Evolutionary conservation across 92 coral and sea anemone genomes (phyloP).

Genomic region (Phenganax stokvisi): DNA sequence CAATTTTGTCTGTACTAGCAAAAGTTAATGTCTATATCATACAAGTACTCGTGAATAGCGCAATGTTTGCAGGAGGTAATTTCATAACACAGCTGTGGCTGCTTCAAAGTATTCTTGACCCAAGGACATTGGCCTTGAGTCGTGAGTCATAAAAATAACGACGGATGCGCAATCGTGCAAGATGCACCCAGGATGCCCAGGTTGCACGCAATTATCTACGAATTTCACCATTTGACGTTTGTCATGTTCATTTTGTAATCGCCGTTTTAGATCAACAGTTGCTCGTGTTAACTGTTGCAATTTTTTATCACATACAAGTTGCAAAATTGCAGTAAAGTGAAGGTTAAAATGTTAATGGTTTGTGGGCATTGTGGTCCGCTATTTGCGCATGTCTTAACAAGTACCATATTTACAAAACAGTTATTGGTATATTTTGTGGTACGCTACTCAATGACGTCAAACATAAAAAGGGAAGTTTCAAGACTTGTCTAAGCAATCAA

Average conservation of each 20-base stretch:
- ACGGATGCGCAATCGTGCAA: neutral
- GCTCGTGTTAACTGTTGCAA: constrained; percentile 35
- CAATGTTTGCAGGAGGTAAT: constrained; percentile 28
- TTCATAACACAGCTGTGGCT: constrained; percentile 41
- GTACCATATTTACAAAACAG: constrained; percentile 19
- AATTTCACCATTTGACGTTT: constrained; percentile 39
- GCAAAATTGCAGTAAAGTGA: neutral
- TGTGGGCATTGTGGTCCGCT: neutral
- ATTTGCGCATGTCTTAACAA: constrained; percentile 18
- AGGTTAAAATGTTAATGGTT: neutral
- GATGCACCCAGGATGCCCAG: constrained; percentile 20
- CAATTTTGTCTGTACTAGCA: constrained; percentile 38
- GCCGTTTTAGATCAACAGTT: constrained; percentile 37
- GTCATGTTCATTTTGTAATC: constrained; percentile 35
- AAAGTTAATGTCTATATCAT: constrained; percentile 31
- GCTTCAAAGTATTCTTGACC: constrained; percentile 34
- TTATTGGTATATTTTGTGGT: constrained; percentile 19
- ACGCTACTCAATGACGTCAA: constrained; percentile 1
- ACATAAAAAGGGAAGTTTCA: constrained; percentile 13
- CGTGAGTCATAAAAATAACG: constrained; percentile 14
- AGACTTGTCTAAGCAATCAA: constrained; percentile 6
- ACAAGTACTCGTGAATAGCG: neutral
- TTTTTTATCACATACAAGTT: neutral
- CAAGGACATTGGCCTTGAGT: constrained; percentile 39
- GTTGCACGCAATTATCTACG: constrained; percentile 42